Percentiles rank a stretch among this genome's conserved stretches.
phyloP scores from a whole-genome alignment of 2,797 vertebrate species.

The Gymnocypris eckloni region DNA sequence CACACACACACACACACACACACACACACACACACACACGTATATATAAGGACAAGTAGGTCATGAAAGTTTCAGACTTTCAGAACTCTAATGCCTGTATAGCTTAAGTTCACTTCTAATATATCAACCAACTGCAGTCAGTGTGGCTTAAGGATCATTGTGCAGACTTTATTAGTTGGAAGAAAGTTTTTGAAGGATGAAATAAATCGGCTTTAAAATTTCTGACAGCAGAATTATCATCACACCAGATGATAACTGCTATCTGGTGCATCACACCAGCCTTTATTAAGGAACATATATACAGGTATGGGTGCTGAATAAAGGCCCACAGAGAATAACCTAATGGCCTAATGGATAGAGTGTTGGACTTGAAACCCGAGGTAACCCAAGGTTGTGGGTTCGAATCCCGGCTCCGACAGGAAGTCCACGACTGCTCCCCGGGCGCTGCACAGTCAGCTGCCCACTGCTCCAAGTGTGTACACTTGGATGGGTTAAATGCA shows the following conservation, averaged over 20 bases:
- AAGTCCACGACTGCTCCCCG: too few relatives aligned
- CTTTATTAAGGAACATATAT: not conserved
- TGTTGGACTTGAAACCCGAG: too few relatives aligned
- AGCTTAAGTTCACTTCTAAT: constrained; percentile 17
- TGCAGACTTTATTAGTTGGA: not conserved
- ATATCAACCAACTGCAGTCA: not conserved
- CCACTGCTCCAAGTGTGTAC: too few relatives aligned
- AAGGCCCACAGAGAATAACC: not conserved
- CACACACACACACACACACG: too few relatives aligned
- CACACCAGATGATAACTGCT: not conserved
- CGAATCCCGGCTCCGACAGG: too few relatives aligned
- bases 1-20: too few relatives aligned
- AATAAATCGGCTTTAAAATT: constrained; percentile 27
- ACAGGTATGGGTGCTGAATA: not conserved
- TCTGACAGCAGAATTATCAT: constrained; percentile 15
- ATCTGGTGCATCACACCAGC: not conserved
- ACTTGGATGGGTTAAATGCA: too few relatives aligned
- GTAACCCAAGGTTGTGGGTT: too few relatives aligned
- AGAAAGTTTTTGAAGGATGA: constrained; percentile 16
- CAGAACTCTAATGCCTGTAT: not conserved
- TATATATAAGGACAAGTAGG: not conserved
- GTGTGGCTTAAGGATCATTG: not conserved
- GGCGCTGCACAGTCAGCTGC: too few relatives aligned
- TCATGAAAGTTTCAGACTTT: constrained; percentile 2
- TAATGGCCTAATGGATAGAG: too few relatives aligned